Evolutionary conservation across 2,888 invertebrate species (phyloP), one percentile per base, ranked within the genome.

Genomic region (Phasia obesa): DNA sequence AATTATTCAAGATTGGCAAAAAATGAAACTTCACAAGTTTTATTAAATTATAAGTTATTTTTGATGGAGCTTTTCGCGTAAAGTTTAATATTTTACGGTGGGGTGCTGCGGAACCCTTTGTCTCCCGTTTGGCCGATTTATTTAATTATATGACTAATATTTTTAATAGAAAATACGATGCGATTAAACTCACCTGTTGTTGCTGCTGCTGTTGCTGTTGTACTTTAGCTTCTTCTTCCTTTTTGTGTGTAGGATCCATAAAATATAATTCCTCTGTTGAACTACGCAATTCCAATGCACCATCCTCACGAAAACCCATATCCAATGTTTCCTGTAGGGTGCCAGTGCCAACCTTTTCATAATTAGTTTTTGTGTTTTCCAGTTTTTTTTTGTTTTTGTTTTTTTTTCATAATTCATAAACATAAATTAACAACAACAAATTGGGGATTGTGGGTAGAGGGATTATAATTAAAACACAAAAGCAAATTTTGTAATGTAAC

Each of bases 181-280:
- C 9, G 15, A 11, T 59, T 15, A 60, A 23, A 70, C 74, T 81
- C 15, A 83, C 85, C 38, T 88, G 88, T 57, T 89, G 90, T 19
- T 89, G 27, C 27, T 27, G 35, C 59, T 90, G 89, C 23, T 88
- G 88, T 47, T 89, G 90, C n/a, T 89, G 90, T 64, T 90, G 90
- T 53, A 89, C 81, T 86, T 91, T 91, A 23, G 90, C 90, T 85
- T 92, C 90, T 84, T 92, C 91, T 87, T 91, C 89, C 86, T 89
- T 90, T 88, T 91, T 88, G 84, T 92, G 88, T 88, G 91, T 86
- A 47, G 93, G 93, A 91, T 97, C 96, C 88, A 96, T 94, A 89
- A 96, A 95, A 86, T 96, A 96, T 84, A 97, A 93, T 92, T 97
- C 97, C 91, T 97, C 97, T 15, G 97, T 97, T 84, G 97, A 97